These are phyloP conservation scores for Conomelus anceps DNA, from an alignment of 2,888 invertebrate genomes.

Conservation along the genomic window DNA sequence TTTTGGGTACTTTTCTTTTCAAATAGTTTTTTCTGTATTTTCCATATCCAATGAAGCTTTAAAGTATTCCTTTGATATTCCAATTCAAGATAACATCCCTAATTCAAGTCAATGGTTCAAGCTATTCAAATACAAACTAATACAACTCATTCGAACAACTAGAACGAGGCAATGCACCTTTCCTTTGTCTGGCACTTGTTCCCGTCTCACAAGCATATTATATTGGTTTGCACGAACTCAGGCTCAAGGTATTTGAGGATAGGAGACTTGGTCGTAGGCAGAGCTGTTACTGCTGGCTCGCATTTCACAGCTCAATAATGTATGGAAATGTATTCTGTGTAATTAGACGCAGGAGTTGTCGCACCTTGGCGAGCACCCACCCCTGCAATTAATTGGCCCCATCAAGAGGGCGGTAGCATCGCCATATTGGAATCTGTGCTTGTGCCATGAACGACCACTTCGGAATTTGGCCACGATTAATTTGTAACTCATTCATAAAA, in stretches of 20 bases:
- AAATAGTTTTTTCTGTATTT: no score
- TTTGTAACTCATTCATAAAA: not conserved
- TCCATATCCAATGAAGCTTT: no score
- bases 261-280: not conserved
- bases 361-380: not conserved
- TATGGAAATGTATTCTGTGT: slow-evolving; percentile 10
- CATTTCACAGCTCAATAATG: slow-evolving; percentile 12
- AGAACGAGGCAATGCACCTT: not conserved
- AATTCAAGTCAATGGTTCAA: not conserved
- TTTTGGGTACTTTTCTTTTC: no score
- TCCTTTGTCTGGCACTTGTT: not conserved
- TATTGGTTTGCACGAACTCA: not conserved
- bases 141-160: not conserved
- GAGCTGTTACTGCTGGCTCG: not conserved
- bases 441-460: not conserved
- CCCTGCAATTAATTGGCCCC: not conserved
- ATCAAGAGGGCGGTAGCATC: not conserved
- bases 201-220: not conserved
- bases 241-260: no score
- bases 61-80: not conserved
- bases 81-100: not conserved
- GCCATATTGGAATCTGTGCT: slow-evolving; percentile 6
- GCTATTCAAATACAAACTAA: no score
- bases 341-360: slow-evolving; percentile 11
- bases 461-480: not conserved